Percentiles rank a stretch among this genome's conserved stretches.
These are phyloP conservation scores for Xenotilapia longispinis DNA, from an alignment of 2,113 vertebrate species.

Conservation along the genomic window DNA sequence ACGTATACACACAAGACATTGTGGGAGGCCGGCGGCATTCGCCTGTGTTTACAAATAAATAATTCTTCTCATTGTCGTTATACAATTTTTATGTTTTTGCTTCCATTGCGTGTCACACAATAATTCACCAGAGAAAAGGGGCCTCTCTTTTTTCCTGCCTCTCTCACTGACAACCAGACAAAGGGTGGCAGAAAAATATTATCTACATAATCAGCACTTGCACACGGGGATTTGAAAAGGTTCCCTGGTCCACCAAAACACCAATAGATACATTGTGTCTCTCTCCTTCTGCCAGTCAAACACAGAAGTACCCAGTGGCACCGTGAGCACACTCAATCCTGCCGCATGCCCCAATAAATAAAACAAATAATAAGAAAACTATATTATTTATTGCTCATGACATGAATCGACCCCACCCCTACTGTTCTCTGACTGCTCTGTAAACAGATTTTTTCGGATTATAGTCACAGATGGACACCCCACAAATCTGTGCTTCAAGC, in stretches of 20 bases:
- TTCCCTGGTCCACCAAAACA: neutral
- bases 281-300: neutral
- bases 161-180: slow-evolving; percentile 10
- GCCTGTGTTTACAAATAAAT: slow-evolving; percentile 46
- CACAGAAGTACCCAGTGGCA: neutral
- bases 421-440: slow-evolving; percentile 1
- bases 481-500: slow-evolving; percentile 50
- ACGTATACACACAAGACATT: neutral
- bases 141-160: neutral
- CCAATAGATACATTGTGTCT: neutral
- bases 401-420: neutral
- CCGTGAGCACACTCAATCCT: neutral
- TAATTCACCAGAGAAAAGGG: slow-evolving; percentile 6
- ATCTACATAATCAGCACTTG: neutral
- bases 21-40: neutral
- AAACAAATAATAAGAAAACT: slow-evolving; percentile 17
- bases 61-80: slow-evolving; percentile 11
- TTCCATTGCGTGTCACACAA: slow-evolving; percentile 37
- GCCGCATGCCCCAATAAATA: neutral
- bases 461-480: slow-evolving; percentile 65
- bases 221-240: neutral
- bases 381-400: slow-evolving; percentile 24
- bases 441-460: slow-evolving; percentile 61
- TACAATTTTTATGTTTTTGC: slow-evolving; percentile 37
- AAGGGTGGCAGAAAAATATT: neutral